A percentile compares a stretch with the other conserved stretches of the same genome.
Evolutionary conservation across 2,113 vertebrate genomes (phyloP).

Genomic region (Centropus bengalensis): DNA sequence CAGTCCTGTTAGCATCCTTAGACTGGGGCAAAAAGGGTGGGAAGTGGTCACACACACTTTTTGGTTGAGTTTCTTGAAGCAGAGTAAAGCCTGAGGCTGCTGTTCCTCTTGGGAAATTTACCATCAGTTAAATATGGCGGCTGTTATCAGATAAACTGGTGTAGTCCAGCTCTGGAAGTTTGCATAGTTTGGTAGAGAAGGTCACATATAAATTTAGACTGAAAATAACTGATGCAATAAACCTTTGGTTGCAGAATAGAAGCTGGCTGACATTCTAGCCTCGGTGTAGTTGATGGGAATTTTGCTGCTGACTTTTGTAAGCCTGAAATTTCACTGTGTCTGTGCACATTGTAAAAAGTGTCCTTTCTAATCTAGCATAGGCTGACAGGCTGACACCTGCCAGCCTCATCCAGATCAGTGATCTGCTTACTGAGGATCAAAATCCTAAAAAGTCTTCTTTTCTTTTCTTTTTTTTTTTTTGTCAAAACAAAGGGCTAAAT

Average conservation of each 20-base stretch:
- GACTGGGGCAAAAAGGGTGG: background rate
- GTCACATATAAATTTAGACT: background rate
- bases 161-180: background rate
- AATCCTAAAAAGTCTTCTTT: background rate
- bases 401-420: background rate
- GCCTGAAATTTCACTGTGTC: background rate
- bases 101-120: conserved; percentile 12
- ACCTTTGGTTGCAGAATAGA: background rate
- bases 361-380: background rate
- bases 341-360: background rate
- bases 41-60: background rate
- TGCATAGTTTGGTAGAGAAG: background rate
- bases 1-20: conserved; percentile 51
- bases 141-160: background rate
- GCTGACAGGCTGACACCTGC: background rate
- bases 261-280: background rate
- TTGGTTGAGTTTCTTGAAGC: conserved; percentile 52
- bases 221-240: background rate
- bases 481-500: background rate
- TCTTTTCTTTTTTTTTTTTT: no score
- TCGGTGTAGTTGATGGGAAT: background rate
- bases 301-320: background rate
- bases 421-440: background rate
- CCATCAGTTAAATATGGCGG: background rate
- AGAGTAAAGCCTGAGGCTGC: conserved; percentile 20